phyloP scores from a whole-genome alignment of 2,888 invertebrate genomes.

The Gastracanthus pulcherrimus region DNA sequence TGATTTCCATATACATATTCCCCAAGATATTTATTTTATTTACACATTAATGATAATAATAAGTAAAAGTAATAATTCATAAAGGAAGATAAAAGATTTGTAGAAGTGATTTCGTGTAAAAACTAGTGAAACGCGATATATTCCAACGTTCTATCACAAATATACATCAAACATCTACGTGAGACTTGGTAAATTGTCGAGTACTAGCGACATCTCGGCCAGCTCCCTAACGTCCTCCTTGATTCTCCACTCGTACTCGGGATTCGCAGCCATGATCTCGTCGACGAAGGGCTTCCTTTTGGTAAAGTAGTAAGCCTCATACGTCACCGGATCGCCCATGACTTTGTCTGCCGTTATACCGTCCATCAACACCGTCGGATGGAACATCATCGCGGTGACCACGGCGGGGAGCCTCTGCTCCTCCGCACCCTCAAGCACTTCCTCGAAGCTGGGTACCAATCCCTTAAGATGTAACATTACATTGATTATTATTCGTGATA shows the following conservation, averaged over 20 bases:
- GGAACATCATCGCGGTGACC: constrained; percentile 67
- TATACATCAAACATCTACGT: background rate
- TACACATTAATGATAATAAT: too few relatives aligned
- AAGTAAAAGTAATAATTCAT: too few relatives aligned
- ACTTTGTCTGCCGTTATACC: constrained; percentile 61
- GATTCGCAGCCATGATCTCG: constrained; percentile 64
- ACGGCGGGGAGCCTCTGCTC: constrained; percentile 70
- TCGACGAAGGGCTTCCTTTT: constrained; percentile 65
- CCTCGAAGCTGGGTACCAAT: constrained; percentile 74
- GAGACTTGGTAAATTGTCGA: constrained; percentile 21
- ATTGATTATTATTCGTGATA: too few relatives aligned
- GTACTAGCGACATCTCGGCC: constrained; percentile 42
- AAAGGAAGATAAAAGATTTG: too few relatives aligned
- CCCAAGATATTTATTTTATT: too few relatives aligned
- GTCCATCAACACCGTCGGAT: constrained; percentile 70
- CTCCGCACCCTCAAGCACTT: constrained; percentile 67
- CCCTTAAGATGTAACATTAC: too few relatives aligned
- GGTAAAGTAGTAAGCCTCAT: constrained; percentile 60
- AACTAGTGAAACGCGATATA: too few relatives aligned
- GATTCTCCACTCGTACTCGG: constrained; percentile 64
- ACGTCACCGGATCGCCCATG: constrained; percentile 63
- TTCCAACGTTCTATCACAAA: background rate
- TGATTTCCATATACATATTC: too few relatives aligned
- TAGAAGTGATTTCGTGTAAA: too few relatives aligned
- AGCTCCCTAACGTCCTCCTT: constrained; percentile 65